Evolutionary conservation across 2,888 invertebrate genomes (phyloP).

Genomic region (Asteroscopus sphinx): DNA sequence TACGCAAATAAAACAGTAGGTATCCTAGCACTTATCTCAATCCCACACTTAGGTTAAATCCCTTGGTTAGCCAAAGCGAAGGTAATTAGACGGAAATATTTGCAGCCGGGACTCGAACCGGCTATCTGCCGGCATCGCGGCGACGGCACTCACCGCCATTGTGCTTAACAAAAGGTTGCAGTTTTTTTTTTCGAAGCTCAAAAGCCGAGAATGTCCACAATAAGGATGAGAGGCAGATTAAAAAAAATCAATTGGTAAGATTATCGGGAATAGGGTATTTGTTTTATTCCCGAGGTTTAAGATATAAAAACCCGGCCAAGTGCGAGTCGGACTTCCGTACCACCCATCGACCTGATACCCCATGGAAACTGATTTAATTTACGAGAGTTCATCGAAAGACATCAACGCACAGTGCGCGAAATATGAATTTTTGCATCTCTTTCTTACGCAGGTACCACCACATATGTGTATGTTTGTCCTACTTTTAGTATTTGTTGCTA

Average conservation of each 20-base stretch:
- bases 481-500: too few relatives aligned
- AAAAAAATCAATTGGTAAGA: slow-evolving; percentile 47
- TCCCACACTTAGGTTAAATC: slow-evolving; percentile 55
- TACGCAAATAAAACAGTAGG: slow-evolving; percentile 50
- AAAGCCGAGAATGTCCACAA: slow-evolving; percentile 63
- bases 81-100: slow-evolving; percentile 82
- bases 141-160: slow-evolving; percentile 70
- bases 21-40: slow-evolving; percentile 60
- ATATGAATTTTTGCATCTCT: too few relatives aligned
- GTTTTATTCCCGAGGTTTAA: too few relatives aligned
- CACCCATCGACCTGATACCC: too few relatives aligned
- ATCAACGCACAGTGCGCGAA: too few relatives aligned
- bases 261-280: too few relatives aligned
- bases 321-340: too few relatives aligned
- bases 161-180: slow-evolving; percentile 70
- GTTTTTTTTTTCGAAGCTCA: slow-evolving; percentile 57
- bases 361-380: too few relatives aligned
- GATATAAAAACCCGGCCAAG: too few relatives aligned
- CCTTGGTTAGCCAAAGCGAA: slow-evolving; percentile 62
- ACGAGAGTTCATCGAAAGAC: too few relatives aligned
- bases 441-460: too few relatives aligned
- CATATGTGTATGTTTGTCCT: too few relatives aligned
- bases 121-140: slow-evolving; percentile 81
- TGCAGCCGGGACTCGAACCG: slow-evolving; percentile 70
- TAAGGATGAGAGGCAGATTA: slow-evolving; percentile 45